Conservation (phyloP, 2,797 vertebrate genomes). For the Platalea minor region DNA sequence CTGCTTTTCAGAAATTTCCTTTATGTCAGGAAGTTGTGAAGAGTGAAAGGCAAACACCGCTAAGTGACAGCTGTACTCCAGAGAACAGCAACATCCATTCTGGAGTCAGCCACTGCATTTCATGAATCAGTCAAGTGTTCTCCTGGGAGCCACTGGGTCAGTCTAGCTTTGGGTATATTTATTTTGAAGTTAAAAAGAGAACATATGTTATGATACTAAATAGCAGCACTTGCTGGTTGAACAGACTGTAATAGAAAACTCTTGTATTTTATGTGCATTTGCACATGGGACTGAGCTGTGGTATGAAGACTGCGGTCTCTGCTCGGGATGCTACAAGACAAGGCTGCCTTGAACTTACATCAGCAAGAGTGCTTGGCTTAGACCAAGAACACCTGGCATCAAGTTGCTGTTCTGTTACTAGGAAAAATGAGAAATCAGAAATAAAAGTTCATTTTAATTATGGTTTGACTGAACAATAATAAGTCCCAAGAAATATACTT, state of each 20-base stretch:
- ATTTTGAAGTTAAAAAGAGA: slow-evolving; percentile 25
- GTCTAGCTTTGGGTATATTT: neutral
- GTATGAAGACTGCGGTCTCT: neutral
- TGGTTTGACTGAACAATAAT: neutral
- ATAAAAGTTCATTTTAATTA: neutral
- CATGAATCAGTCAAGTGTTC: neutral
- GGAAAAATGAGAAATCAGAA: neutral
- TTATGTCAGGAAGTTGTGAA: neutral
- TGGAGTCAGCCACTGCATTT: neutral
- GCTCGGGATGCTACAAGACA: neutral
- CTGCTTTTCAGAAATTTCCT: neutral
- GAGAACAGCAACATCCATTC: neutral
- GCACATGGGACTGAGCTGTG: neutral
- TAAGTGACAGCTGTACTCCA: slow-evolving; percentile 22
- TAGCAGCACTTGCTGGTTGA: neutral
- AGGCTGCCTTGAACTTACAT: neutral
- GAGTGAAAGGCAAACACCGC: neutral
- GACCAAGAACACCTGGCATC: neutral
- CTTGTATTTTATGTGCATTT: neutral
- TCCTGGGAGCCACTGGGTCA: neutral
- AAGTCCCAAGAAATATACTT: neutral
- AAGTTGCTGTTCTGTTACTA: neutral
- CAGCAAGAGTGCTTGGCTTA: neutral
- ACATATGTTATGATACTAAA: neutral
- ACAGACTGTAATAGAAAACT: neutral